Percentiles rank a stretch among this genome's conserved stretches.
These are phyloP conservation scores for Diplazon laetatorius DNA, from an alignment of 2,888 invertebrate species.

Conservation along the genomic window DNA sequence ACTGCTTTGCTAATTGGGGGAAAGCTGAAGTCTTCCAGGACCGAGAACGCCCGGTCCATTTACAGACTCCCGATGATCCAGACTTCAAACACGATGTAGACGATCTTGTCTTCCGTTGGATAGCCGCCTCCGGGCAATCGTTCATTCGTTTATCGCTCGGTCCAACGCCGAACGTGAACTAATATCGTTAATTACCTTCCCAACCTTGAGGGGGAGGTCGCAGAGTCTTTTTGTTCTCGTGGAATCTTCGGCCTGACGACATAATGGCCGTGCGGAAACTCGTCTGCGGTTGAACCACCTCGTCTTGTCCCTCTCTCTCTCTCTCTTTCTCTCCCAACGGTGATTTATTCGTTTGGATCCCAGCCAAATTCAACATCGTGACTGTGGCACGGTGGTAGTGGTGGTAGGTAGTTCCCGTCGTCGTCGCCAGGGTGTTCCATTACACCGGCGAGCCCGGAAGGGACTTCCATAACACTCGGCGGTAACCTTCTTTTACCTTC, in stretches of 20 bases:
- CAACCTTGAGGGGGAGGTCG: no score
- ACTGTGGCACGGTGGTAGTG: conserved; percentile 10
- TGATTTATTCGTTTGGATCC: conserved; percentile 76
- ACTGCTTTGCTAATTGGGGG: no score
- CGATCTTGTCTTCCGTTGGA: conserved; percentile 27
- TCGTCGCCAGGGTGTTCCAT: conserved; percentile 62
- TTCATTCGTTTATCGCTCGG: conserved; percentile 52
- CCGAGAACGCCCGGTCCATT: no score
- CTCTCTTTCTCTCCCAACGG: conserved; percentile 50
- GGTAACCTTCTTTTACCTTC: conserved; percentile 33
- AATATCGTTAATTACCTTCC: conserved; percentile 25
- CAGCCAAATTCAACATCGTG: conserved; percentile 73
- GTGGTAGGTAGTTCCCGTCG: conserved; percentile 12
- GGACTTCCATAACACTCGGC: conserved; percentile 50
- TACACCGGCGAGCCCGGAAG: conserved; percentile 62
- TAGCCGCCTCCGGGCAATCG: conserved; percentile 50
- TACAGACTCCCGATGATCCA: conserved; percentile 55
- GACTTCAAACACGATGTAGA: conserved; percentile 50
- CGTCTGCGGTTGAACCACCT: not conserved
- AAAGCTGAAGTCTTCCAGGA: no score
- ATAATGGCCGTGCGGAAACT: conserved; percentile 3
- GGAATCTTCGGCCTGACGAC: conserved; percentile 11
- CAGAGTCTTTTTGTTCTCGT: not conserved
- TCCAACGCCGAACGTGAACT: conserved; percentile 9
- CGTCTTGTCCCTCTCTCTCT: not conserved